Percentiles rank a stretch among this genome's conserved stretches.
Conservation (phyloP, 2,797 vertebrate species). For the Basileuterus tristriatus region DNA sequence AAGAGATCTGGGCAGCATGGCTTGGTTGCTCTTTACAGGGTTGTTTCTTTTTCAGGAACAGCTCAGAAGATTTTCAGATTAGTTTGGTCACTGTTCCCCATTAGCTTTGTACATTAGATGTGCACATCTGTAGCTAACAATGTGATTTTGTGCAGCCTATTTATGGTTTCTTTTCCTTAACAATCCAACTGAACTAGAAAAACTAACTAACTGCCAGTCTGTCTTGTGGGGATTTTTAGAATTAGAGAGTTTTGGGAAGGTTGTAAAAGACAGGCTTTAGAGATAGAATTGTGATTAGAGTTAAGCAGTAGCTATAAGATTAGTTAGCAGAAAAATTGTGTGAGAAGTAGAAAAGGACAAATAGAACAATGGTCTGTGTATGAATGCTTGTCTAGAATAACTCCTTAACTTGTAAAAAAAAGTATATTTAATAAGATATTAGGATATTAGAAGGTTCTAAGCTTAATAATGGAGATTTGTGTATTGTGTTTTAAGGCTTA, state of each 20-base stretch:
- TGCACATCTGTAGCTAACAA: not conserved
- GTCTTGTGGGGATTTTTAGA: not conserved
- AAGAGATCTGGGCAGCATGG: not conserved
- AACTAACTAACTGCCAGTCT: not conserved
- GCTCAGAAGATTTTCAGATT: not conserved
- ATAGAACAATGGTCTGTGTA: not conserved
- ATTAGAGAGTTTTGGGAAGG: not conserved
- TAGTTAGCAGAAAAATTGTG: not conserved
- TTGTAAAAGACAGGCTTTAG: not conserved
- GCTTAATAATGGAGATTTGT: not conserved
- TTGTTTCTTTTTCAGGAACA: not conserved
- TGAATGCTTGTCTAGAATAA: not conserved
- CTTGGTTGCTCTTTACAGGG: not conserved
- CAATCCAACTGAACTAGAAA: not conserved
- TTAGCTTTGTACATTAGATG: not conserved
- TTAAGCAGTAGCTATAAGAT: not conserved
- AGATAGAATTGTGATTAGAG: not conserved
- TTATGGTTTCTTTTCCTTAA: not conserved
- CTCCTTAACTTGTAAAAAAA: not conserved
- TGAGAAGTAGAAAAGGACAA: not conserved
- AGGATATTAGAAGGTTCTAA: not conserved
- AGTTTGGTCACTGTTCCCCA: not conserved
- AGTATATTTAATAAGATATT: not conserved
- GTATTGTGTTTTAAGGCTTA: not conserved
- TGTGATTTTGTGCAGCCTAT: not conserved